A percentile compares a stretch with the other conserved stretches of the same genome.
Evolutionary conservation across 2,888 invertebrate species (phyloP).

Genomic region (Ditylenchus weischeri): DNA sequence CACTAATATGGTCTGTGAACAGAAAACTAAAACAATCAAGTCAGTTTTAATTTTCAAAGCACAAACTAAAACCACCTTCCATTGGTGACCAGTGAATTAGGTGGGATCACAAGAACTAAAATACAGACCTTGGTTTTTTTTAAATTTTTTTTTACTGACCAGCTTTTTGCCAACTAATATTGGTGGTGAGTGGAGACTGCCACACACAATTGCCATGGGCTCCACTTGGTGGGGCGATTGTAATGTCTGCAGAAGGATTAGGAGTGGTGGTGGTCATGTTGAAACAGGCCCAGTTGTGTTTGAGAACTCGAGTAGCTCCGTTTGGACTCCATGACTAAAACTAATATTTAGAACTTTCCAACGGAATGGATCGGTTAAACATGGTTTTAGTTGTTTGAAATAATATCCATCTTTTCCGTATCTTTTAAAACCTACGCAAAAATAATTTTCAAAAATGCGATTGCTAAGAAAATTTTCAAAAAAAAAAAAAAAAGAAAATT

Average conservation of each 20-base stretch:
- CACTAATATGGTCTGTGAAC: neutral
- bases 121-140: neutral
- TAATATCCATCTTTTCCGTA: too few relatives aligned
- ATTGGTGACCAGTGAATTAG: conserved; percentile 3
- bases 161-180: conserved; percentile 1
- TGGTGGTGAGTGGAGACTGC: neutral
- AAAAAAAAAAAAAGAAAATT: too few relatives aligned
- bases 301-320: conserved; percentile 3
- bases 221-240: too few relatives aligned
- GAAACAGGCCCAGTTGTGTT: neutral
- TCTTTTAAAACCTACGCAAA: too few relatives aligned
- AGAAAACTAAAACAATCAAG: neutral
- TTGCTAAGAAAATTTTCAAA: too few relatives aligned
- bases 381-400: too few relatives aligned
- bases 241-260: neutral
- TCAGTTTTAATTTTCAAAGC: too few relatives aligned
- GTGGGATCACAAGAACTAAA: neutral
- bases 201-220: neutral
- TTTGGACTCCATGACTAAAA: conserved; percentile 8
- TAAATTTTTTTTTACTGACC: too few relatives aligned
- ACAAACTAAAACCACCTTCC: neutral
- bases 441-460: too few relatives aligned
- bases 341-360: too few relatives aligned
- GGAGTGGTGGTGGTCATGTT: neutral
- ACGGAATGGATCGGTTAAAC: too few relatives aligned